Percentiles rank a stretch among this genome's conserved stretches.
phyloP scores from a whole-genome alignment of 2,797 vertebrate species.

The Acanthopagrus latus region DNA sequence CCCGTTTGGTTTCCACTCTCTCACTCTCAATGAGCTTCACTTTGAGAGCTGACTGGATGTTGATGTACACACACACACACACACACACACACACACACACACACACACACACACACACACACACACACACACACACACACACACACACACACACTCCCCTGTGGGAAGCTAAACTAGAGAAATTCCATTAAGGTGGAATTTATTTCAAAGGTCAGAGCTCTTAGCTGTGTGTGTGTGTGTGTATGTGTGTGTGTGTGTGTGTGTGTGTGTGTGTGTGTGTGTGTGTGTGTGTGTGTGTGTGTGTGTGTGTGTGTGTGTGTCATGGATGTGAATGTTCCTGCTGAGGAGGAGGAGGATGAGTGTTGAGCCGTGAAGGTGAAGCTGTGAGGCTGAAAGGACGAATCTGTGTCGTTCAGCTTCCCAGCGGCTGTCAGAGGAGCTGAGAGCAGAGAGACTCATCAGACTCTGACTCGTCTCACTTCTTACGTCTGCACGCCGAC shows the following conservation, averaged over 20 bases:
- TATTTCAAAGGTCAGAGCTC: constrained; percentile 53
- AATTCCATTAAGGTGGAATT: constrained; percentile 32
- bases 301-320: constrained; percentile 7
- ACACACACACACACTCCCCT: not conserved
- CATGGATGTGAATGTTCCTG: constrained; percentile 19
- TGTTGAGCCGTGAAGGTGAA: constrained; percentile 40
- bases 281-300: not conserved
- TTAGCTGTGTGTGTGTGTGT: not conserved
- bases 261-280: not conserved
- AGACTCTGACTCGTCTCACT: too few species aligned
- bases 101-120: not conserved
- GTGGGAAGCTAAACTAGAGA: constrained; percentile 3
- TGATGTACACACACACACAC: not conserved
- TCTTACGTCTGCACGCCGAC: too few species aligned
- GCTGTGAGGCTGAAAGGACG: constrained; percentile 4
- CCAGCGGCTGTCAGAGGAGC: not conserved
- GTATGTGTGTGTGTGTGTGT: not conserved
- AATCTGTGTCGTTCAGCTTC: not conserved
- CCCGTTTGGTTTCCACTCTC: not conserved
- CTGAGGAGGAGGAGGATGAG: constrained; percentile 8
- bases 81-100: not conserved
- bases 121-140: constrained; percentile 3
- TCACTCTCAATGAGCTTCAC: not conserved
- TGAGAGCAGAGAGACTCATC: too few species aligned
- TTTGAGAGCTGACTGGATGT: not conserved